Percentiles rank a stretch among this genome's conserved stretches.
Conservation (phyloP, 2,797 vertebrate genomes). For the Crenichthys baileyi region DNA sequence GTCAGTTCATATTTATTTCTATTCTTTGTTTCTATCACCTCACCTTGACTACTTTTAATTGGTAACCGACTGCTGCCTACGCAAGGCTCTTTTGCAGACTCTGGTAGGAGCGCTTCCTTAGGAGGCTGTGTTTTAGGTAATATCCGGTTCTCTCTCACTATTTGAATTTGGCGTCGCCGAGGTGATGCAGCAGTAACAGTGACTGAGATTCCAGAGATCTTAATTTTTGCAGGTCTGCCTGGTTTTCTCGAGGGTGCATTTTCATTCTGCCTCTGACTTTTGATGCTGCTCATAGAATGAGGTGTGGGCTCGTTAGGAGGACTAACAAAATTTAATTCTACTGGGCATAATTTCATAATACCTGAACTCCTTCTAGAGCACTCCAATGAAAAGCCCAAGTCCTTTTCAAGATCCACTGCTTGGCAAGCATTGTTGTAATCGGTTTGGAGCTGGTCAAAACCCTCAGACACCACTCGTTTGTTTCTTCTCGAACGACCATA, state of each 20-base stretch:
- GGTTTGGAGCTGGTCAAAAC: constrained; percentile 74
- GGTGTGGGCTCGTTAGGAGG: constrained; percentile 80
- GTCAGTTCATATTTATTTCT: constrained; percentile 28
- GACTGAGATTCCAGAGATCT: constrained; percentile 94
- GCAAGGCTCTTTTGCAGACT: constrained; percentile 74
- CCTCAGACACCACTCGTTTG: constrained; percentile 90
- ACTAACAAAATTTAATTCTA: constrained; percentile 80
- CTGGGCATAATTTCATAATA: constrained; percentile 42
- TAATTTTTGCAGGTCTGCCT: constrained; percentile 93
- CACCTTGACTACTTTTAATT: constrained; percentile 48
- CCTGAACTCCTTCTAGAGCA: constrained; percentile 49
- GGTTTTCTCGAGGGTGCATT: constrained; percentile 86
- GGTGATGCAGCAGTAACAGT: constrained; percentile 90
- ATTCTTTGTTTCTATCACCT: constrained; percentile 44
- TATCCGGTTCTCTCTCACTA: constrained; percentile 80
- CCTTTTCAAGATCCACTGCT: constrained; percentile 56
- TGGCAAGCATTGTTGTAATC: constrained; percentile 66
- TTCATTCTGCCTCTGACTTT: constrained; percentile 82
- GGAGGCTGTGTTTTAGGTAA: constrained; percentile 43
- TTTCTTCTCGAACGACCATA: constrained; percentile 93
- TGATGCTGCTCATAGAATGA: constrained; percentile 82
- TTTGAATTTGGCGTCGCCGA: constrained; percentile 88
- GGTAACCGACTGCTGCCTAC: constrained; percentile 67
- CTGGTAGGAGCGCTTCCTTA: constrained; percentile 54
- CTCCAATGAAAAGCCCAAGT: constrained; percentile 53